Conservation (phyloP, 1,140 invertebrate species). For the Cryptotermes secundus region DNA sequence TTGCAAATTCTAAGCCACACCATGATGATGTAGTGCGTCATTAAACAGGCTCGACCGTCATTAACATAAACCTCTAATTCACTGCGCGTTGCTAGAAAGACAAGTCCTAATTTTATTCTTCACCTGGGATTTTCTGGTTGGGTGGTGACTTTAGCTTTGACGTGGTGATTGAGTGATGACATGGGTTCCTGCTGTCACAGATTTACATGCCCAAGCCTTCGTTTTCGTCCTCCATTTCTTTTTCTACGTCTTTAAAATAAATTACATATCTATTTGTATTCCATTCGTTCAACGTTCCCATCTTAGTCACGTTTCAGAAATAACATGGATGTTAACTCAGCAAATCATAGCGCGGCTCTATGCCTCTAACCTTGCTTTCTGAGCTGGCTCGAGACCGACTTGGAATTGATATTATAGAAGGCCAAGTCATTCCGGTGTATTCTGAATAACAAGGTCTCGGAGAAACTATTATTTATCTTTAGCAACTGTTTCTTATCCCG, state of each 20-base stretch:
- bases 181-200: not conserved
- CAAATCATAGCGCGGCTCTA: not conserved
- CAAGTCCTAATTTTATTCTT: constrained; percentile 8
- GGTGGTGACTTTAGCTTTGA: not conserved
- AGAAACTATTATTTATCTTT: no score
- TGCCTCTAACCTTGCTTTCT: not conserved
- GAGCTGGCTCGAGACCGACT: not conserved
- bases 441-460: no score
- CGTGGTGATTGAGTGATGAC: not conserved
- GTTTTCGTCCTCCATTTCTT: not conserved
- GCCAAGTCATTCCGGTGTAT: not conserved
- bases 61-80: not conserved
- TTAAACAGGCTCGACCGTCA: not conserved
- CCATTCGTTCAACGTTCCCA: not conserved
- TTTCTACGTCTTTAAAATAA: constrained; percentile 1
- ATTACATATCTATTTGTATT: constrained; percentile 15
- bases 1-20: no score
- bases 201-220: not conserved
- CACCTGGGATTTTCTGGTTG: not conserved
- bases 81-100: not conserved
- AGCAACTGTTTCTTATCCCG: no score
- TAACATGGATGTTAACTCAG: constrained; percentile 12
- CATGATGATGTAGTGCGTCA: no score
- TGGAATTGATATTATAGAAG: not conserved
- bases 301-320: constrained; percentile 5